Conservation (phyloP, 1,140 invertebrate species). For the Drosophila pseudoobscura region DNA sequence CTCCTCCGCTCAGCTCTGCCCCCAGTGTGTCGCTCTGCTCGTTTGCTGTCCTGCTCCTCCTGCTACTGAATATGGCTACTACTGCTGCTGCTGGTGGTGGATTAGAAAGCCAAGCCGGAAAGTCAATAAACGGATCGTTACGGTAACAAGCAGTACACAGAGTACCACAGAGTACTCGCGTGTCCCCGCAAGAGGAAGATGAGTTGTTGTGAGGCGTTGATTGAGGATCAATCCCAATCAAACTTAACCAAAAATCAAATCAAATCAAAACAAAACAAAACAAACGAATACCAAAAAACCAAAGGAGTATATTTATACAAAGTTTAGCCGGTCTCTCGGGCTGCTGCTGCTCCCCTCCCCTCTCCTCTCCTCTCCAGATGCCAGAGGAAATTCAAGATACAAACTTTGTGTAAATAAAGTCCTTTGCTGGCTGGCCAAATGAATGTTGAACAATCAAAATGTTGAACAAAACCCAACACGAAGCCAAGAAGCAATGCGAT, state of each 20-base stretch:
- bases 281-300: conserved; percentile 39
- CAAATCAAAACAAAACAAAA: conserved; percentile 30
- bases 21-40: conserved; percentile 47
- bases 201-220: conserved; percentile 54
- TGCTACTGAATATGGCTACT: conserved; percentile 27
- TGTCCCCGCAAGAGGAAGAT: conserved; percentile 36
- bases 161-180: conserved; percentile 28
- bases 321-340: conserved; percentile 52
- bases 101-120: conserved; percentile 2
- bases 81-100: conserved; percentile 52
- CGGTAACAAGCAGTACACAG: conserved; percentile 73
- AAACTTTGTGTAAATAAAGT: conserved; percentile 83
- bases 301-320: conserved; percentile 84
- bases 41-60: conserved; percentile 45
- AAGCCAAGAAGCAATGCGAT: conserved; percentile 72
- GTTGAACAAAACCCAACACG: conserved; percentile 36
- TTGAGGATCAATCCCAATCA: conserved; percentile 25
- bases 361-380: not conserved
- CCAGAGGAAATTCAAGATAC: conserved; percentile 36
- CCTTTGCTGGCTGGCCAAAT: conserved; percentile 63
- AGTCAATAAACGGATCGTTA: conserved; percentile 61
- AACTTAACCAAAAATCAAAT: conserved; percentile 39
- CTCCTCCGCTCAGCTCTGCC: conserved; percentile 54
- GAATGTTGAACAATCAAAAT: conserved; percentile 19
- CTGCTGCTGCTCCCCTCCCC: not conserved